Percentiles rank a stretch among this genome's conserved stretches.
These are phyloP conservation scores for Graphium colonna DNA, from an alignment of 2,888 invertebrate species.

Conservation along the genomic window DNA sequence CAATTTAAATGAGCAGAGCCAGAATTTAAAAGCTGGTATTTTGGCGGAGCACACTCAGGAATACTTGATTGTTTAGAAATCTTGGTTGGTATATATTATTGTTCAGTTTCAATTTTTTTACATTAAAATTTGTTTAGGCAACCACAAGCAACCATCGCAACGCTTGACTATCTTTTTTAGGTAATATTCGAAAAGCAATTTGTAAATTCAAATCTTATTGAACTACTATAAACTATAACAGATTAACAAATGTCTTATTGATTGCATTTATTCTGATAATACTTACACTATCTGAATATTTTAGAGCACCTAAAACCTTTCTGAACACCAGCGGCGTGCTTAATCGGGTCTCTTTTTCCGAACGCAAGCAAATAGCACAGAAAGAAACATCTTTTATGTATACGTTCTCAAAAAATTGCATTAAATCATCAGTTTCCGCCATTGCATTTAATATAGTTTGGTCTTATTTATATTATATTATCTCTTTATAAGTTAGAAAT, in stretches of 20 bases:
- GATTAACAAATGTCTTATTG: background rate
- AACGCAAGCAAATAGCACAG: conserved; percentile 10
- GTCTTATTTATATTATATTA: background rate
- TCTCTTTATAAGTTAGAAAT: background rate
- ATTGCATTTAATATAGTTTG: background rate
- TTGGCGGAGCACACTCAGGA: too few species aligned
- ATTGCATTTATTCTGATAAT: background rate
- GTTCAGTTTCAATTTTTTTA: too few species aligned
- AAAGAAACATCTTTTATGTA: background rate
- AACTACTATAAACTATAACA: too few species aligned
- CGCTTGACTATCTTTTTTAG: too few species aligned
- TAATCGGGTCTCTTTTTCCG: background rate
- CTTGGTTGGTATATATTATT: too few species aligned
- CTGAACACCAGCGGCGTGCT: conserved; percentile 3
- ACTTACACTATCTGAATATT: conserved; percentile 4
- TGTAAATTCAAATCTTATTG: too few species aligned
- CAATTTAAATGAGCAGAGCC: too few species aligned
- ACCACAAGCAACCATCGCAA: too few species aligned
- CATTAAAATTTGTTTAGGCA: too few species aligned
- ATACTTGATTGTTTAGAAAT: too few species aligned
- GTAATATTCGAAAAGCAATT: too few species aligned
- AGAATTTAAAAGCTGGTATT: too few species aligned
- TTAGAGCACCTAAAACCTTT: conserved; percentile 7
- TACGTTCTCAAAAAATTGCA: conserved; percentile 1
- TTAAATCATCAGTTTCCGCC: background rate